Base-by-base conservation (phyloP, 2,797 vertebrate species). In the Tragelaphus oryx region DNA sequence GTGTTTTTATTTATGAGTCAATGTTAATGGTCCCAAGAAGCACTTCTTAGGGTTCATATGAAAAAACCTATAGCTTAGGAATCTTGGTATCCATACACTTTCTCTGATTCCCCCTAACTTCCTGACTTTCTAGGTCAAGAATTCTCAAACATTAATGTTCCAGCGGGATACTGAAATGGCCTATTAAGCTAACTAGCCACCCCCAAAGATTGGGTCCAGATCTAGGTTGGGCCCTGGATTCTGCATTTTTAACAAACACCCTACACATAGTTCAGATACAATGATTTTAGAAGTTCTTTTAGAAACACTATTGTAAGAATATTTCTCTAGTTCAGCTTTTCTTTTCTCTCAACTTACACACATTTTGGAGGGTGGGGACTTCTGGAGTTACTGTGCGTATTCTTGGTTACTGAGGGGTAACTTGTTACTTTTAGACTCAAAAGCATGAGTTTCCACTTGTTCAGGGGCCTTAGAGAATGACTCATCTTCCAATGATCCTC, bases 341-440 rank as follows among this genome's bases (percentile, higher is more conserved):
- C 30, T 95, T 24, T 94, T 93, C 28, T 48, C 17, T 83, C 37
- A 75, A 46, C 5, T 68, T 33, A 76, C 76, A 68, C 87, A 62
- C 6, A 46, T 48, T n/a, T 26, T 5, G 1, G 5, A 4, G 12
- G 44, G 0, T 22, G 10, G 7, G 5, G 4, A 12, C 48, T 91
- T 91, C 33, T 57, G 33, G 8, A 62, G 81, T 20, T n/a, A 11
- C 18, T 24, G 6, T 30, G 5, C 8, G 55, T 55, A 20, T 22
- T 79, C 41, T 91, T 81, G 28, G 59, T 76, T 83, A 37, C 22
- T 80, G 16, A 30, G 5, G 7, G 28, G n/a, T 60, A 57, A 22
- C 41, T 71, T 76, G 52, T 11, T 62, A 14, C 54, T 59, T 50
- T 28, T 11, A 0, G 33, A 24, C 6, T 68, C 10, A 22, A 68